Conservation (phyloP, 2,888 invertebrate genomes). For the Chouioia cunea region DNA sequence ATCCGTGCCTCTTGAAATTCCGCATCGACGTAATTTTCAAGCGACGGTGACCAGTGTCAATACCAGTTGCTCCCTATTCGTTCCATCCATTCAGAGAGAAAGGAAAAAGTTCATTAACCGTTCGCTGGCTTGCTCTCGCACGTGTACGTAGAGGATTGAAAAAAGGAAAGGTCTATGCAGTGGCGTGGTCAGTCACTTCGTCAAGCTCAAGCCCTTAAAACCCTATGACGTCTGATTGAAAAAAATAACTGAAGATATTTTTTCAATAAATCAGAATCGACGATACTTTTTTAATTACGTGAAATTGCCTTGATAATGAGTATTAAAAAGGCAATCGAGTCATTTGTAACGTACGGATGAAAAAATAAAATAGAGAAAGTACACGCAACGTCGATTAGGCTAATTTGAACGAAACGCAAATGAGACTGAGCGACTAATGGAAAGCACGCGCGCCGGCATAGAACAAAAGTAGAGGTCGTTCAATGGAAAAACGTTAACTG, state of each 20-base stretch:
- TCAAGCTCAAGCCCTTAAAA: too few relatives aligned
- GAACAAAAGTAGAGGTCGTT: neutral
- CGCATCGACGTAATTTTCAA: too few relatives aligned
- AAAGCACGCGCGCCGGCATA: neutral
- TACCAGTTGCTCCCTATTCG: too few relatives aligned
- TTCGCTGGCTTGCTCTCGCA: too few relatives aligned
- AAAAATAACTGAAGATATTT: constrained; percentile 45
- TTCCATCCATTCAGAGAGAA: too few relatives aligned
- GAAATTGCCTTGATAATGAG: too few relatives aligned
- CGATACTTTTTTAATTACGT: constrained; percentile 38
- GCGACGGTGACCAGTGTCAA: neutral
- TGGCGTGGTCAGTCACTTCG: too few relatives aligned
- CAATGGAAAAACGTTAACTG: constrained; percentile 36
- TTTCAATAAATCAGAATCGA: neutral
- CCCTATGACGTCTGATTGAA: constrained; percentile 50
- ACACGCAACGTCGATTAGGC: constrained; percentile 39
- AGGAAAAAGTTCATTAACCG: too few relatives aligned
- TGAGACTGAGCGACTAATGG: constrained; percentile 22
- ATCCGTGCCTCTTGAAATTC: neutral
- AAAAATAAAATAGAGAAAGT: neutral
- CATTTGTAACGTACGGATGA: too few relatives aligned
- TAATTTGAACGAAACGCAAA: constrained; percentile 32
- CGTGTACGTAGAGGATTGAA: too few relatives aligned
- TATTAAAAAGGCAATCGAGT: neutral
- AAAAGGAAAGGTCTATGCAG: too few relatives aligned